Percentiles rank a stretch among this genome's conserved stretches.
phyloP scores from a whole-genome alignment of 2,888 invertebrate species.

The Parnassius smintheus region DNA sequence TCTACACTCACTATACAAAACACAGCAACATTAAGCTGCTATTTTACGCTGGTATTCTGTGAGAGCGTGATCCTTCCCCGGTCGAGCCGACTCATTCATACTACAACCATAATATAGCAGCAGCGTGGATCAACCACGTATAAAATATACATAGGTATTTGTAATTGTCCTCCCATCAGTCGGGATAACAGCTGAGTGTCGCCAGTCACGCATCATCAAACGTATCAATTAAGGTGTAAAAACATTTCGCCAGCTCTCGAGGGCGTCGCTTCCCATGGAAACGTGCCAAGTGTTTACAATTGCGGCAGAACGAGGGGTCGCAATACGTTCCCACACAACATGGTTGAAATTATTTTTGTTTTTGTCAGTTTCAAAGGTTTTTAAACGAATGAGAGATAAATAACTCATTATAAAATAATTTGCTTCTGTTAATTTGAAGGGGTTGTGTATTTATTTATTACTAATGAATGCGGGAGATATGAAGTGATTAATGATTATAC shows the following conservation, averaged over 20 bases:
- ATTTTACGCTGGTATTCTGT: too few relatives aligned
- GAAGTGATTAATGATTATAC: too few relatives aligned
- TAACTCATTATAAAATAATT: constrained; percentile 22
- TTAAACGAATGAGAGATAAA: constrained; percentile 30
- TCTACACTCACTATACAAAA: too few relatives aligned
- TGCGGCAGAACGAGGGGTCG: constrained; percentile 35
- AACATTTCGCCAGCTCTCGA: constrained; percentile 43
- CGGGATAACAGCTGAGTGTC: constrained; percentile 46
- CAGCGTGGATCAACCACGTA: too few relatives aligned
- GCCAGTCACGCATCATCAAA: constrained; percentile 54
- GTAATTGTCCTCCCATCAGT: constrained; percentile 33
- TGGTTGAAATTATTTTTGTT: constrained; percentile 32
- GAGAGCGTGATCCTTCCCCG: too few relatives aligned
- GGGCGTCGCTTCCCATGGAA: constrained; percentile 59
- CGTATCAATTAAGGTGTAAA: constrained; percentile 56
- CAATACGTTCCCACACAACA: constrained; percentile 52
- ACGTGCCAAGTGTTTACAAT: constrained; percentile 54
- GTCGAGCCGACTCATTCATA: too few relatives aligned
- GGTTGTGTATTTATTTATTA: background rate
- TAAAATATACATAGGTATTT: too few relatives aligned
- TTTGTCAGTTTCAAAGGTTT: constrained; percentile 23
- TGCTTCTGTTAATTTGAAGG: constrained; percentile 1
- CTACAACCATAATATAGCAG: too few relatives aligned
- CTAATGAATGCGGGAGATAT: too few relatives aligned
- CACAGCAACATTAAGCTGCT: too few relatives aligned